Base-by-base conservation (phyloP, 35 echinoderm and acorn worm genomes). In the Ophioderma brevispina region DNA sequence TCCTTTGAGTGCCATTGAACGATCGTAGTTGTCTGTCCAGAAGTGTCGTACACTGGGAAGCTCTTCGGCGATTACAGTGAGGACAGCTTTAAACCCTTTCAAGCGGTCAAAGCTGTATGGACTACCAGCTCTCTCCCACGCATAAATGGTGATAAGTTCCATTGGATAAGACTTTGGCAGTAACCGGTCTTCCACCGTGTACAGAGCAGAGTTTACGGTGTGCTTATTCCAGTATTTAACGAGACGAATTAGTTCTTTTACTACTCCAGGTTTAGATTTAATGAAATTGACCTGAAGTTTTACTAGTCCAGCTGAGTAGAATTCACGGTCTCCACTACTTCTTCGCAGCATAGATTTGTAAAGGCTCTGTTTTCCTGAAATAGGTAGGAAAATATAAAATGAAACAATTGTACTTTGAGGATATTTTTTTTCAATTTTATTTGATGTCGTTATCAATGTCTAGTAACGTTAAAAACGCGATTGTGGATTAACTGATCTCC, bases 71-170 rank as follows among this genome's bases (percentile, higher is more conserved):
- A 83, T 11, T 28, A 49, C 38, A 1, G 18, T 46, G 6, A 83
- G 23, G 81, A 83, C 40, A 33, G 31, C 40, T 33, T 46, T 83
- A 31, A 83, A 33, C 8, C 81, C 81, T 46, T 56, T 38, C 25
- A 33, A 31, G 6, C 52, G 40, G 3, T 32, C 18, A 32, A 83
- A 46, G 1, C 0, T 13, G 0, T 25, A 32, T n/a, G 81, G 81
- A 32, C 33, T 49, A 0, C 81, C 81, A 0, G 81, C 40, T 23
- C 33, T 83, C 40, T 83, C 81, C 81, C 81, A 83, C 3, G 31
- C 31, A 33, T 83, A 83, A 32, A 83, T 83, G 81, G 81, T 83
- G 28, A 83, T 83, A 32, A 83, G 40, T 46, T 83, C 81, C 81
- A 83, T 10, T 31, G 81, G 81, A 46, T 83, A 83, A 10, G 81